Evolutionary conservation across 2,888 invertebrate genomes (phyloP).

Genomic region (Oligia strigilis): DNA sequence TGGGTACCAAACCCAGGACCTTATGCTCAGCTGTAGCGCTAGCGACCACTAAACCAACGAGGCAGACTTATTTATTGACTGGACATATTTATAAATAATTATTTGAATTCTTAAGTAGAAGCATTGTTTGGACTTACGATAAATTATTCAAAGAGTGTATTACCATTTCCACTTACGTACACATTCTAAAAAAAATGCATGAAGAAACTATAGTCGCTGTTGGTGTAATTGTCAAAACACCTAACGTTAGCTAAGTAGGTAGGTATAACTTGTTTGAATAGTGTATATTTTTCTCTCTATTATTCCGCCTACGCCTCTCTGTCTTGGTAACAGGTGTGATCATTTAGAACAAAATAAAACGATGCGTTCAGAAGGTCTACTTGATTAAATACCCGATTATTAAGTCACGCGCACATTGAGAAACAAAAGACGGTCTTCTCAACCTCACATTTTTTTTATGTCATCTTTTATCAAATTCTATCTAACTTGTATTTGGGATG

Average conservation of each 20-base stretch:
- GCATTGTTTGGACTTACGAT: background rate
- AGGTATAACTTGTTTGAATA: slow-evolving; percentile 60
- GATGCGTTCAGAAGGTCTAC: slow-evolving; percentile 29
- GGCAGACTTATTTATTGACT: background rate
- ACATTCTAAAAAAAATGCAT: slow-evolving; percentile 37
- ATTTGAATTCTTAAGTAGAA: background rate
- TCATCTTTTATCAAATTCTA: background rate
- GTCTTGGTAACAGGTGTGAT: slow-evolving; percentile 67
- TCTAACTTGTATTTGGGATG: background rate
- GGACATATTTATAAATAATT: background rate
- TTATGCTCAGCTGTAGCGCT: background rate
- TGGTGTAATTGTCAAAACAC: slow-evolving; percentile 53
- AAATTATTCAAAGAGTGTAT: background rate
- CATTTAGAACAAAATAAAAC: slow-evolving; percentile 36
- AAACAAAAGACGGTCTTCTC: background rate
- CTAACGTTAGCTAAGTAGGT: slow-evolving; percentile 53
- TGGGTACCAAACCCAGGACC: background rate
- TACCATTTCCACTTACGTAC: slow-evolving; percentile 9
- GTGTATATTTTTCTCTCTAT: slow-evolving; percentile 63
- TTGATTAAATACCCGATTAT: background rate
- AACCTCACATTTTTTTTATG: too few species aligned
- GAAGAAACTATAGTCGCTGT: slow-evolving; percentile 19
- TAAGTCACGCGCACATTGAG: background rate
- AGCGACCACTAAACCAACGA: background rate
- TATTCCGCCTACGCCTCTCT: slow-evolving; percentile 61